Conservation (phyloP, 2,797 vertebrate species). For the Staurois parvus region DNA sequence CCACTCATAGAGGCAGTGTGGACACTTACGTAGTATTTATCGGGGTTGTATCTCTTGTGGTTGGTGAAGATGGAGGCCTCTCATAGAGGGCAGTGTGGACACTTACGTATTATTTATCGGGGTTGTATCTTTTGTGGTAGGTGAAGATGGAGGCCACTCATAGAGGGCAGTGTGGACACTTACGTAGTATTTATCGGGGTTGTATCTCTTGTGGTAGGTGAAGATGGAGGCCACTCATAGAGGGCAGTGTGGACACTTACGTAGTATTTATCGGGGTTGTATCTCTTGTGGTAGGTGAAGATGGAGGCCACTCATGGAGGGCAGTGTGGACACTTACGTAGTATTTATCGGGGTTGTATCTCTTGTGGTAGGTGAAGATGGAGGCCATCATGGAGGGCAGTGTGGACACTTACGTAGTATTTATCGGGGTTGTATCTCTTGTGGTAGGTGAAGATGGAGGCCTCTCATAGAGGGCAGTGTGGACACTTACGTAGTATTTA, state of each 20-base stretch:
- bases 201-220: slow-evolving; percentile 98
- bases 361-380: slow-evolving; percentile 97
- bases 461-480: slow-evolving; percentile 71
- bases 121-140: slow-evolving; percentile 98
- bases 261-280: slow-evolving; percentile 97
- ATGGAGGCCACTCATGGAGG: slow-evolving; percentile 84
- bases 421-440: slow-evolving; percentile 99
- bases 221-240: slow-evolving; percentile 90
- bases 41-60: slow-evolving; percentile 98
- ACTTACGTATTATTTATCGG: slow-evolving; percentile 97
- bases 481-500: slow-evolving; percentile 91
- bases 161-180: slow-evolving; percentile 66
- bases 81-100: slow-evolving; percentile 29
- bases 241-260: slow-evolving; percentile 75
- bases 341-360: slow-evolving; percentile 98
- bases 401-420: slow-evolving; percentile 86
- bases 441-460: slow-evolving; percentile 95
- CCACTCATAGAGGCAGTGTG: slow-evolving; percentile 71
- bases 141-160: slow-evolving; percentile 92
- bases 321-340: slow-evolving; percentile 81
- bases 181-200: slow-evolving; percentile 97
- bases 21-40: slow-evolving; percentile 93
- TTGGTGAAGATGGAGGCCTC: slow-evolving; percentile 94
- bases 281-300: slow-evolving; percentile 97
- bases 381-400: slow-evolving; percentile 74